These are phyloP conservation scores for Ooceraea biroi DNA, from an alignment of 1,140 invertebrate species.

Conservation along the genomic window DNA sequence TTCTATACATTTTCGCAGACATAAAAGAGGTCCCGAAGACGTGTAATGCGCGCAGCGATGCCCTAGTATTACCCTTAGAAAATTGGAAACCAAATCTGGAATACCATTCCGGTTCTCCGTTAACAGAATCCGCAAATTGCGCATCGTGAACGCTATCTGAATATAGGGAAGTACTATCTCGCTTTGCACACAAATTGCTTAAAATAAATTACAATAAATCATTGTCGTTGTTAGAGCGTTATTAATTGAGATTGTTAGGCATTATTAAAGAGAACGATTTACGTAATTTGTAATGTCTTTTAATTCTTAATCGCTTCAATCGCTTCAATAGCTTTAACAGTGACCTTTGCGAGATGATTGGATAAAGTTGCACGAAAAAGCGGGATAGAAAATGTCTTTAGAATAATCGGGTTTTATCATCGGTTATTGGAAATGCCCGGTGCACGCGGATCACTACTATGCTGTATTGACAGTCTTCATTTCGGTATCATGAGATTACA, in stretches of 20 bases:
- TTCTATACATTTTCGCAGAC: background rate
- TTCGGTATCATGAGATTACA: conserved; percentile 65
- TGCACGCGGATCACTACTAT: conserved; percentile 37
- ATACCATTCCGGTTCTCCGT: background rate
- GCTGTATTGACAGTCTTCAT: conserved; percentile 71
- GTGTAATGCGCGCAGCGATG: conserved; percentile 3
- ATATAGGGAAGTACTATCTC: background rate
- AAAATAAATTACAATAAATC: conserved; percentile 47
- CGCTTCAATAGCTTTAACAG: background rate
- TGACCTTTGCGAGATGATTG: background rate
- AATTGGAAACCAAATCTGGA: conserved; percentile 39
- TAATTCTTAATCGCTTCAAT: conserved; percentile 18
- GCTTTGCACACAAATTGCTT: conserved; percentile 29
- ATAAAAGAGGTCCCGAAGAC: conserved; percentile 6
- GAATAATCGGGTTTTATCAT: background rate
- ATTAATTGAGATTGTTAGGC: conserved; percentile 32
- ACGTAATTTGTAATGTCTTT: conserved; percentile 9
- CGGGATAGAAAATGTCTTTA: conserved; percentile 16
- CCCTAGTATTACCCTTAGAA: conserved; percentile 2
- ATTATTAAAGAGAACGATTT: conserved; percentile 37
- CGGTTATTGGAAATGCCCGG: conserved; percentile 18
- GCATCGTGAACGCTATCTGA: conserved; percentile 3
- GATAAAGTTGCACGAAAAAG: background rate
- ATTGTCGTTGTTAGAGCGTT: conserved; percentile 6
- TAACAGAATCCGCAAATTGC: conserved; percentile 42